phyloP scores from a whole-genome alignment of 2,113 vertebrate species.

The Neopipo cinnamomea region DNA sequence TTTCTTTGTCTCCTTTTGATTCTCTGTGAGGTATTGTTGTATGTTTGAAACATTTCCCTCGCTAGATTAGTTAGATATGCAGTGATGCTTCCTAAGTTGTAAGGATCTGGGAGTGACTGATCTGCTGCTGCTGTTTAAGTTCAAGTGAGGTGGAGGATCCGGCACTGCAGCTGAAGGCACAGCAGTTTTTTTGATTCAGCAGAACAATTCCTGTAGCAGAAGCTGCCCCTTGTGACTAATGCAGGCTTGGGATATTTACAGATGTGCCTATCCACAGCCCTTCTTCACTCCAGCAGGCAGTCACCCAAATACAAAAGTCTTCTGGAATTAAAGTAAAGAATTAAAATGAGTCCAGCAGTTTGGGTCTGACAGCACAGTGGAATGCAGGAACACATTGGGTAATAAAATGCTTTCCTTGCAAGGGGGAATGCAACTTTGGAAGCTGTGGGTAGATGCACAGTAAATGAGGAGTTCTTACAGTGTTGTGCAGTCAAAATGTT shows the following conservation, averaged over 20 bases:
- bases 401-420: constrained; percentile 3
- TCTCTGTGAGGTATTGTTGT: constrained; percentile 8
- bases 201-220: constrained; percentile 65
- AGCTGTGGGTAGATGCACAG: not conserved
- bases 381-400: not conserved
- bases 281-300: constrained; percentile 61
- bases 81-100: constrained; percentile 23
- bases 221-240: constrained; percentile 64
- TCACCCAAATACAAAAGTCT: constrained; percentile 54
- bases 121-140: constrained; percentile 21
- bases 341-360: not conserved
- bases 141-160: constrained; percentile 49
- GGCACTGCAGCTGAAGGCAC: not conserved
- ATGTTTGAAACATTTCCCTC: constrained; percentile 38
- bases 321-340: constrained; percentile 57
- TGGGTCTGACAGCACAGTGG: constrained; percentile 29
- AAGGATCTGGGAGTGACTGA: constrained; percentile 15
- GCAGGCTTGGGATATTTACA: constrained; percentile 59
- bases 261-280: constrained; percentile 42
- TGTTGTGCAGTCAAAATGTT: not conserved
- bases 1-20: constrained; percentile 56
- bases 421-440: not conserved
- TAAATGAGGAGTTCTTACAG: not conserved
- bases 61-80: constrained; percentile 29
- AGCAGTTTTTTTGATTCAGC: constrained; percentile 52